Evolutionary conservation across 2,113 vertebrate genomes (phyloP).

Genomic region (Centropus unirufus): DNA sequence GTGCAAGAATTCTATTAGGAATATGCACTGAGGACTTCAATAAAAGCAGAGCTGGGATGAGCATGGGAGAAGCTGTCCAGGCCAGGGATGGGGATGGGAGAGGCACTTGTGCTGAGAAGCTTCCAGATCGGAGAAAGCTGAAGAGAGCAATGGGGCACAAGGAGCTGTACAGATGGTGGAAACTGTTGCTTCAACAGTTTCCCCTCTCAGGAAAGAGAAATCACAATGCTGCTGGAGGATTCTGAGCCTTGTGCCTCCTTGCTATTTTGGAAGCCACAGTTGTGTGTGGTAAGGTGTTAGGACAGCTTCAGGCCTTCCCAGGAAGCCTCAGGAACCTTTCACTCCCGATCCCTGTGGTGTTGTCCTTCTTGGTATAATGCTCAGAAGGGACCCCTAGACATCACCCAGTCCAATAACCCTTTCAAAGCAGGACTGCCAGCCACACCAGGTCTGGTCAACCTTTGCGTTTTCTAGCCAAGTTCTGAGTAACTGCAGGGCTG

Average conservation of each 20-base stretch:
- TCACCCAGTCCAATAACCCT: neutral
- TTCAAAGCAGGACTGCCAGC: neutral
- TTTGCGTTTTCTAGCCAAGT: neutral
- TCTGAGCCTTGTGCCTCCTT: neutral
- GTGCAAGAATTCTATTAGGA: neutral
- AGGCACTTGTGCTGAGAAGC: neutral
- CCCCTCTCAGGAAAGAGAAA: neutral
- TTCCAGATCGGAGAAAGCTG: neutral
- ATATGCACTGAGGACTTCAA: neutral
- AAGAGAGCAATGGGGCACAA: neutral
- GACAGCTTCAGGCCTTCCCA: neutral
- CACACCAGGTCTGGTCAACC: neutral
- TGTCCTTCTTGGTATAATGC: rapidly evolving
- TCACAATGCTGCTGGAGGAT: neutral
- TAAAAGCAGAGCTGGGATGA: rapidly evolving
- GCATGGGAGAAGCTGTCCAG: neutral
- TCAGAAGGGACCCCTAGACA: neutral
- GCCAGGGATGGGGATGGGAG: neutral
- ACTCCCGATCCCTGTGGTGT: neutral
- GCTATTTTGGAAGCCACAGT: neutral
- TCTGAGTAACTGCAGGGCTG: neutral
- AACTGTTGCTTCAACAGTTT: neutral
- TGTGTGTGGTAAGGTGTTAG: neutral
- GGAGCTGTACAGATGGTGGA: neutral
- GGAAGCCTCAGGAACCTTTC: neutral